A percentile compares a stretch with the other conserved stretches of the same genome.
phyloP scores from a whole-genome alignment of 1,140 invertebrate species.

The Polypedilum vanderplanki region DNA sequence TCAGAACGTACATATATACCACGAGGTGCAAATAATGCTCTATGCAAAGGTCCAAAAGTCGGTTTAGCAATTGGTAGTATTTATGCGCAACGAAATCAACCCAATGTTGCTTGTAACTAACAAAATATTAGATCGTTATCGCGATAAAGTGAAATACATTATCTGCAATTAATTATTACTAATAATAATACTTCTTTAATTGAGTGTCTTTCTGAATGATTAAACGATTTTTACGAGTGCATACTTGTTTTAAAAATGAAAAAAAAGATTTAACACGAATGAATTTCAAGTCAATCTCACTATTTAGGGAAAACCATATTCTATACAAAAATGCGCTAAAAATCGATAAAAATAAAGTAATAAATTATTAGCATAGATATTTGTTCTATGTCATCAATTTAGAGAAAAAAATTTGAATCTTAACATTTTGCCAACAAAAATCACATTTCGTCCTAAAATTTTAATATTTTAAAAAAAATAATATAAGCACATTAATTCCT shows the following conservation, averaged over 20 bases:
- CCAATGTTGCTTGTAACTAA: conserved; percentile 44
- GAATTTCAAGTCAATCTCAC: conserved; percentile 12
- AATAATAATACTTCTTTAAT: neutral
- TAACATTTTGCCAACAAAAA: conserved; percentile 12
- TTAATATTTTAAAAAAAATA: too few species aligned
- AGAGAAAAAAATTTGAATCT: neutral
- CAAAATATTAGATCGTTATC: neutral
- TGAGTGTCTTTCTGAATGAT: conserved; percentile 17
- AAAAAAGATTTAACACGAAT: neutral
- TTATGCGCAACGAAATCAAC: conserved; percentile 49
- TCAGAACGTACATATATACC: conserved; percentile 46
- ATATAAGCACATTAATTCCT: neutral
- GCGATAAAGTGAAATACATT: neutral
- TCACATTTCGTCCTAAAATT: conserved; percentile 4
- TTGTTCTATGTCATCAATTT: too few species aligned
- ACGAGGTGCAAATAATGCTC: conserved; percentile 52
- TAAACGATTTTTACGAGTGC: neutral
- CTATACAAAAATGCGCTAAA: too few species aligned
- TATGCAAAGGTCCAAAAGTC: conserved; percentile 55
- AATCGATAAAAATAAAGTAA: neutral
- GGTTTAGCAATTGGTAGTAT: conserved; percentile 62
- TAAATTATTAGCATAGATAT: neutral
- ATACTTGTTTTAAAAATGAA: neutral
- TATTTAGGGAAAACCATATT: neutral
- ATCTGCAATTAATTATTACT: neutral